These are phyloP conservation scores for Calliphora vicina DNA, from an alignment of 1,140 invertebrate genomes.

Conservation along the genomic window DNA sequence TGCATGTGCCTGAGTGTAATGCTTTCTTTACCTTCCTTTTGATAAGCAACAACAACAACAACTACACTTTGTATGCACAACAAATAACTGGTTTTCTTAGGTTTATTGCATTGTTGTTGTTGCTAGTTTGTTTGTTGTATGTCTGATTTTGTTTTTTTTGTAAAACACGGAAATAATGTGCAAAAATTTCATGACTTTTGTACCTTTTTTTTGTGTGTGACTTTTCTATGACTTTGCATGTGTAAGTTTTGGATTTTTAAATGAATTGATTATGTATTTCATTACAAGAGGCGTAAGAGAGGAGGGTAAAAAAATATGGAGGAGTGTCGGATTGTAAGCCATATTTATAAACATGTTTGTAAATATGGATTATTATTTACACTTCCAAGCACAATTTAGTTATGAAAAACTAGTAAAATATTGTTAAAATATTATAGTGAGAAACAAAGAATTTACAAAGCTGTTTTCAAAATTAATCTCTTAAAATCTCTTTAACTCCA, in stretches of 20 bases:
- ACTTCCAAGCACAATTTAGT: too few species aligned
- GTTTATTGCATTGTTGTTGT: background rate
- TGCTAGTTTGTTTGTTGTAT: background rate
- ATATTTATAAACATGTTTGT: background rate
- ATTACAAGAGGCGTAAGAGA: background rate
- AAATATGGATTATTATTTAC: too few species aligned
- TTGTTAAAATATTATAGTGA: too few species aligned
- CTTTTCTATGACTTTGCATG: constrained; percentile 11
- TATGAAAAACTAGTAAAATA: too few species aligned
- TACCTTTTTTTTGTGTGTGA: background rate
- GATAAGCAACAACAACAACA: background rate
- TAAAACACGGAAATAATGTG: constrained; percentile 25
- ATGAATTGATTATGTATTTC: background rate
- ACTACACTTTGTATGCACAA: background rate
- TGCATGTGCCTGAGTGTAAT: background rate
- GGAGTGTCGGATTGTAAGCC: background rate
- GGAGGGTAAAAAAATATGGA: background rate
- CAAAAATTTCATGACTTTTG: constrained; percentile 29
- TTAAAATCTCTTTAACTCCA: too few species aligned
- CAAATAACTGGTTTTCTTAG: background rate
- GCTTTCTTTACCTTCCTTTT: constrained; percentile 19
- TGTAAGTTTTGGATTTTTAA: background rate
- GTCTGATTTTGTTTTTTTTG: background rate
- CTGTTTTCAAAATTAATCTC: too few species aligned
- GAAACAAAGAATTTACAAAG: too few species aligned